A percentile compares a stretch with the other conserved stretches of the same genome.
Conservation (phyloP, 2,113 vertebrate species). For the Glaucidium brasilianum region DNA sequence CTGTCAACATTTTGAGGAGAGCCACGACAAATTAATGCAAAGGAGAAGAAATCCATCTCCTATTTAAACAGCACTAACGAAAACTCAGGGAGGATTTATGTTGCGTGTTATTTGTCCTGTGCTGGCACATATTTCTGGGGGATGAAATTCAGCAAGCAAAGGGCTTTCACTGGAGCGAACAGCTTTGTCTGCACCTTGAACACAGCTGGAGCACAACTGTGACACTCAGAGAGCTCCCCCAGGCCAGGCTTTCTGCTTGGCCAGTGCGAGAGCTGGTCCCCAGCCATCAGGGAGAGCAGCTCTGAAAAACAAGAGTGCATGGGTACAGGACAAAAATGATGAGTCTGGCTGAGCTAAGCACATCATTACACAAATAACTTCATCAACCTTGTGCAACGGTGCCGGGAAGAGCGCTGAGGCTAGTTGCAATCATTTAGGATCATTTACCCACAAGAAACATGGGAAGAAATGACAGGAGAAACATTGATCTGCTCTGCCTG, state of each 20-base stretch:
- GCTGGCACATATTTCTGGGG: background rate
- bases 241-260: background rate
- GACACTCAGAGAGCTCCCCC: background rate
- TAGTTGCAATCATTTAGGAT: background rate
- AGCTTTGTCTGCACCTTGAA: background rate
- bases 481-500: background rate
- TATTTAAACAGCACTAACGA: background rate
- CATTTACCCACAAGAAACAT: background rate
- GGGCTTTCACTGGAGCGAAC: background rate
- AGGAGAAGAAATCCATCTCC: background rate
- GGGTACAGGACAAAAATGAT: background rate
- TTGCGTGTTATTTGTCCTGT: background rate
- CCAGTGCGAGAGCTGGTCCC: background rate
- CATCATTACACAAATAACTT: background rate
- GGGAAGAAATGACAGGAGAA: slow-evolving; percentile 9
- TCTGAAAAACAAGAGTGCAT: background rate
- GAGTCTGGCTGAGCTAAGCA: background rate
- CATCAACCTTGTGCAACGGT: background rate
- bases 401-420: background rate
- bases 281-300: background rate
- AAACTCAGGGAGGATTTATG: background rate
- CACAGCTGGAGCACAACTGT: background rate
- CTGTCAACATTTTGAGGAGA: background rate
- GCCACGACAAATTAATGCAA: background rate
- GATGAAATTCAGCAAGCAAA: background rate